Conservation (phyloP, 2,888 invertebrate species). For the Enchytraeus crypticus region DNA sequence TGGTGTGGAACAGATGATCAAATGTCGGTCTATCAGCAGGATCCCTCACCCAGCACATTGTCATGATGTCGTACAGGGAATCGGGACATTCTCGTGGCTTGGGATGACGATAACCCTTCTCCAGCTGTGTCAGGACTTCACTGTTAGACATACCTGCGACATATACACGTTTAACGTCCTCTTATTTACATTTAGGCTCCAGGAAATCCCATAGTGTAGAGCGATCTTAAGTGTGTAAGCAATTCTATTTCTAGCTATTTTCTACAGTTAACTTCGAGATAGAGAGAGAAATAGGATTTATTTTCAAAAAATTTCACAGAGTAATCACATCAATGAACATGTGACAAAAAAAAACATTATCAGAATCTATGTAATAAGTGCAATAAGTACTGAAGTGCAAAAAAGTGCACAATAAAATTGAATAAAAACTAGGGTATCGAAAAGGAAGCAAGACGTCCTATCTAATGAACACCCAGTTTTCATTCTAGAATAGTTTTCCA, state of each 20-base stretch:
- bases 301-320: no score
- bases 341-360: no score
- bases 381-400: no score
- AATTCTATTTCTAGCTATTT: neutral
- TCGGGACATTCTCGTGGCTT: constrained; percentile 62
- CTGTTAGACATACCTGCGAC: constrained; percentile 74
- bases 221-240: neutral
- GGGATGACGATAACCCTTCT: constrained; percentile 85
- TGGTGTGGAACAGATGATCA: constrained; percentile 60
- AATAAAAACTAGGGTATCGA: no score
- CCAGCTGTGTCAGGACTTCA: constrained; percentile 91
- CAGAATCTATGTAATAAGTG: no score
- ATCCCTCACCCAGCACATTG: constrained; percentile 52
- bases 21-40: constrained; percentile 94
- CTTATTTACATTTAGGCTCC: no score
- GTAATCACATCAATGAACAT: no score
- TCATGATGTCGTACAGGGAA: constrained; percentile 84
- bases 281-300: no score
- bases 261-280: neutral
- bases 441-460: no score
- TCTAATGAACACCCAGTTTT: no score
- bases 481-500: no score
- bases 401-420: no score
- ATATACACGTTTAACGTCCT: neutral
- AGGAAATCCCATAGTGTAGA: neutral